Conservation (phyloP, 2,113 vertebrate species). For the Okapia johnstoni region DNA sequence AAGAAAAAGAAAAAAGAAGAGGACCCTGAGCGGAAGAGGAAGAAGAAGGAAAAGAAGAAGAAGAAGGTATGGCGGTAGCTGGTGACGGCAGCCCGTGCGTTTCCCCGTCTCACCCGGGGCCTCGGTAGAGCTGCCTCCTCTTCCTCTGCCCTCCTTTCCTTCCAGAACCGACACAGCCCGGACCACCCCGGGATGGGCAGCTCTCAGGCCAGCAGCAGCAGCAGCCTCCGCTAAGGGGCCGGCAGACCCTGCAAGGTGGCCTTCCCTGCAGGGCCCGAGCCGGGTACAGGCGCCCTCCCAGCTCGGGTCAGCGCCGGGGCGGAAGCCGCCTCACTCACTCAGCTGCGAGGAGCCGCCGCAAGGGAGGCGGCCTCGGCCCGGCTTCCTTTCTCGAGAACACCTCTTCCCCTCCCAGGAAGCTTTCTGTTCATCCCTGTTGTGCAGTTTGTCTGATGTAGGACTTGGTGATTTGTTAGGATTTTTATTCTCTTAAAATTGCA, state of each 20-base stretch:
- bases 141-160: not conserved
- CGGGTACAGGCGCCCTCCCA: not conserved
- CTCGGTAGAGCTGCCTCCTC: not conserved
- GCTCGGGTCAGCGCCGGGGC: not conserved
- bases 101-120: not conserved
- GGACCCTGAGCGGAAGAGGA: conserved; percentile 95
- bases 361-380: not conserved
- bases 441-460: conserved; percentile 46
- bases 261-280: not conserved
- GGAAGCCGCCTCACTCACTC: not conserved
- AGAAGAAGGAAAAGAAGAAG: conserved; percentile 99
- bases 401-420: conserved; percentile 32
- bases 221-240: conserved; percentile 90
- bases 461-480: conserved; percentile 6
- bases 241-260: not conserved
- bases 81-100: not conserved
- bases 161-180: conserved; percentile 95
- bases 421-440: conserved; percentile 29
- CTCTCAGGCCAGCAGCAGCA: conserved; percentile 95
- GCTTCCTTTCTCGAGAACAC: not conserved
- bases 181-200: conserved; percentile 93
- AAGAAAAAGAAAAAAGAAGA: conserved; percentile 99
- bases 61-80: conserved; percentile 87
- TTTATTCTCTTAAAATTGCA: not conserved
- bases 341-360: not conserved